These are phyloP conservation scores for Sebastes diploproa DNA, from an alignment of 2,797 vertebrate genomes.

Conservation along the genomic window DNA sequence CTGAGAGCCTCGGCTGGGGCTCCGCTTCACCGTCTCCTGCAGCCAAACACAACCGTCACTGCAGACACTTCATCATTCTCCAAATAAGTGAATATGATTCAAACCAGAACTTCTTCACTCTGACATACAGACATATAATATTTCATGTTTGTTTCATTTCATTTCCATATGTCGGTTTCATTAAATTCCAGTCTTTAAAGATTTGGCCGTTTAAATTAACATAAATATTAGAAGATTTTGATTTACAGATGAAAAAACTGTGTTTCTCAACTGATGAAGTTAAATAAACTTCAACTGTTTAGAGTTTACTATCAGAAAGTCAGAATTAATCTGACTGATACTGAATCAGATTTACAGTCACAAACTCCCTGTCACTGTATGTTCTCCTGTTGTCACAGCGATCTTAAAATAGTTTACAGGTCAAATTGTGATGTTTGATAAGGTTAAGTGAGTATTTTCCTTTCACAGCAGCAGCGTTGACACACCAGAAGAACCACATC, in stretches of 20 bases:
- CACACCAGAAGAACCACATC: background rate
- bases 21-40: slow-evolving; percentile 85
- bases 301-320: background rate
- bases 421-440: too few species aligned
- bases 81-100: too few species aligned
- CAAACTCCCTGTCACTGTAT: too few species aligned
- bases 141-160: background rate
- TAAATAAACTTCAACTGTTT: background rate
- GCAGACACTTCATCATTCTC: background rate
- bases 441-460: too few species aligned
- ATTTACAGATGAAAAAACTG: background rate
- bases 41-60: background rate
- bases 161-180: background rate
- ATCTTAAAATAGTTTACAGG: too few species aligned
- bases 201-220: background rate
- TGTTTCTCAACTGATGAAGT: background rate
- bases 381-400: too few species aligned
- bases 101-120: background rate
- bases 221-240: too few species aligned
- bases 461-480: background rate
- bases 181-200: background rate
- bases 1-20: slow-evolving; percentile 84
- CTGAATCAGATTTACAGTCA: background rate
- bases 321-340: background rate
- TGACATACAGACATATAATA: background rate